Conservation (phyloP, 2,888 invertebrate species). For the Autographa gamma region DNA sequence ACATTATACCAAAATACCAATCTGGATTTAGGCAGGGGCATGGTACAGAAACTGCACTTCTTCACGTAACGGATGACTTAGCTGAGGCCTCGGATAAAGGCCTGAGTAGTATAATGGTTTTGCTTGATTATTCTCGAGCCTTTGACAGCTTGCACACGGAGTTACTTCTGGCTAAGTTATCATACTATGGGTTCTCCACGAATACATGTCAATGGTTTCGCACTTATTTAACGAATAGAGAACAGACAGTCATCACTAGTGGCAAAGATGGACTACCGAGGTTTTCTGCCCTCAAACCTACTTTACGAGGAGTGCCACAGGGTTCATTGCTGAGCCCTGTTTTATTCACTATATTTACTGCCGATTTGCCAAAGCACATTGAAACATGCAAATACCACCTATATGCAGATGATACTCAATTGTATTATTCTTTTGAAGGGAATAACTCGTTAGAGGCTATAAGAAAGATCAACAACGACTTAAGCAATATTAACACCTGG, state of each 20-base stretch:
- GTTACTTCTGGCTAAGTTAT: neutral
- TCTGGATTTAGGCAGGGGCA: neutral
- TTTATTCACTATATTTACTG: neutral
- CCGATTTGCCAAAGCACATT: neutral
- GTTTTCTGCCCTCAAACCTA: neutral
- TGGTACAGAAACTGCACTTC: neutral
- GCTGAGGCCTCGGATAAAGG: neutral
- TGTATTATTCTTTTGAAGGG: neutral
- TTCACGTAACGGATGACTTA: neutral
- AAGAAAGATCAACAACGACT: neutral
- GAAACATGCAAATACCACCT: conserved; percentile 4
- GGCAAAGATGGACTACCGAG: neutral
- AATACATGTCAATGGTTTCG: neutral
- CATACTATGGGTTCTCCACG: neutral
- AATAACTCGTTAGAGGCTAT: neutral
- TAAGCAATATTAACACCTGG: no score
- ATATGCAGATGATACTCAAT: neutral
- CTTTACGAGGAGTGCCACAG: neutral
- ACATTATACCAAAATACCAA: neutral
- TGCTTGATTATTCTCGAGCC: neutral
- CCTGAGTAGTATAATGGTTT: neutral
- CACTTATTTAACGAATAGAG: neutral
- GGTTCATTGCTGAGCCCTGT: neutral
- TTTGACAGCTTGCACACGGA: neutral
- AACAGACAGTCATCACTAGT: neutral